Conservation (phyloP, 2,797 vertebrate genomes). For the Poeciliopsis presidionis region DNA sequence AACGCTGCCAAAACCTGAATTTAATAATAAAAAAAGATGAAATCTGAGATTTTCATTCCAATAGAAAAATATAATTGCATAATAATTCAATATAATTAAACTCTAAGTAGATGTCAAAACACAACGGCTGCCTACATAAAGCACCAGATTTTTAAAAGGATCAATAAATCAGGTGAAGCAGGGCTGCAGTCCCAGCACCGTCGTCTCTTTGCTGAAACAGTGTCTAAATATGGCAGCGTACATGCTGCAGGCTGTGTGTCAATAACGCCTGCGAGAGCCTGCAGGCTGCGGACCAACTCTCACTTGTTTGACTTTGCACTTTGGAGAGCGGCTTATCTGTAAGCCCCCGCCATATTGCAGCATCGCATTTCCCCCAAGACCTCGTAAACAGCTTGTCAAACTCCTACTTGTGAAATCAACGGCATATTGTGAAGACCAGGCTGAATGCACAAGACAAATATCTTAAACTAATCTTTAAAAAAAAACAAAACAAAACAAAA, state of each 20-base stretch:
- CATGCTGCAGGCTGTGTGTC: slow-evolving; percentile 46
- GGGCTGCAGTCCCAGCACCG: slow-evolving; percentile 3
- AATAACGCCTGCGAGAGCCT: slow-evolving; percentile 50
- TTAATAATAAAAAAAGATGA: not conserved
- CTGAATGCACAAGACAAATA: slow-evolving; percentile 73
- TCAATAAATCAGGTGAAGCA: slow-evolving; percentile 13
- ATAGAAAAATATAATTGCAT: not conserved
- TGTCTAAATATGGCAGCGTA: slow-evolving; percentile 43
- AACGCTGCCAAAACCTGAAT: not conserved
- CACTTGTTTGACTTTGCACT: slow-evolving; percentile 70
- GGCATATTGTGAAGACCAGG: slow-evolving; percentile 70
- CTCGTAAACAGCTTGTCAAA: slow-evolving; percentile 73
- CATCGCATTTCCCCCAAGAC: slow-evolving; percentile 73
- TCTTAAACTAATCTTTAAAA: slow-evolving; percentile 35
- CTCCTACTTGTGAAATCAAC: slow-evolving; percentile 64
- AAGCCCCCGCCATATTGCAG: slow-evolving; percentile 70
- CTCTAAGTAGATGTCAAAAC: not conserved
- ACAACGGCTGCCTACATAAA: not conserved
- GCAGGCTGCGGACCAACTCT: slow-evolving; percentile 62
- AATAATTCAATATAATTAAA: not conserved
- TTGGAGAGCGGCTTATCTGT: slow-evolving; percentile 68
- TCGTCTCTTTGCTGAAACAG: slow-evolving; percentile 34
- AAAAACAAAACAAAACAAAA: slow-evolving; percentile 17
- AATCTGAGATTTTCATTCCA: not conserved
- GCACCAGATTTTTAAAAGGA: not conserved